Evolutionary conservation across 2,888 invertebrate species (phyloP), one percentile per base, ranked within the genome.

Genomic region (Stenotaenia linearis): DNA sequence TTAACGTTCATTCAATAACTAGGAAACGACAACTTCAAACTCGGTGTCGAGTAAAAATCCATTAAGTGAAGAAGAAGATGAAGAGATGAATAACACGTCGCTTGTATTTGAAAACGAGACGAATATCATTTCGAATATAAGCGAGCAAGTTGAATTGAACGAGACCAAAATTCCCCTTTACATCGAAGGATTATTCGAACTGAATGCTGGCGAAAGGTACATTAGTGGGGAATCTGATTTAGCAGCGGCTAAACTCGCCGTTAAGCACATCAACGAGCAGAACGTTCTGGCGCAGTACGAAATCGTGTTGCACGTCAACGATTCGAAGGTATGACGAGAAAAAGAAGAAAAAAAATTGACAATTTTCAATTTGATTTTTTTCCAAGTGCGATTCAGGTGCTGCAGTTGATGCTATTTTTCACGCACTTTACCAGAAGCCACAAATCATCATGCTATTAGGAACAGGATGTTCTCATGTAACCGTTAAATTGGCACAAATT

Each of bases 381-480:
- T 88, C 88, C 37, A 88, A 96, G 96, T 95, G 96, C 84, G 96
- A 96, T 87, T 93, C 96, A 5, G 96, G 96, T 0, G 92, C 93
- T 1, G 96, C 93, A 0, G 93, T 95, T 81, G 95, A 96, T 87
- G 91, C 95, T 76, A 94, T 96, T 87, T 96, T 95, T 88, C 94
- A 96, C 87, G 93, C 96, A 2, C 89, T 96, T 77, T 96, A 96
- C 88, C 90, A 91, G 83, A 90, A 91, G 50, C 90, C 91, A 74
- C 84, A 84, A 32, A 84, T 95, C 91, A 90, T 92, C 81, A 91
- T 93, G 89, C 88, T 96, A 78, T 88, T 96, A 79, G 96, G 96
- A n/a, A 92, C 94, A 0, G 93, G 94, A 3, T 95, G 95, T 85
- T 94, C 95, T 0, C 95, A 95, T 84, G 96, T 96, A 79, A 95